Conservation (phyloP, 1,140 invertebrate species). For the Dolichoris vasculosae region DNA sequence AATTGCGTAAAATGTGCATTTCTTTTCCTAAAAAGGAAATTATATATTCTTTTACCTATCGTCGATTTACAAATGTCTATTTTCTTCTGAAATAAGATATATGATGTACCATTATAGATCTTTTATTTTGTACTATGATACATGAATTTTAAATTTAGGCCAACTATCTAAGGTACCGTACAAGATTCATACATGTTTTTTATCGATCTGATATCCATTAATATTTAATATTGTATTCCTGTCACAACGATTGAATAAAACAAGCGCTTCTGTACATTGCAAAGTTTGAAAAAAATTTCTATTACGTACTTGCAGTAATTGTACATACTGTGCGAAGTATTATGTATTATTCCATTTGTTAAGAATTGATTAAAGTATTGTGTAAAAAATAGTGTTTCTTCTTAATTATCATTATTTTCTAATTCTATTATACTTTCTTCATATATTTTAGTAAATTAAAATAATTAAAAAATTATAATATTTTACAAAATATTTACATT, state of each 20-base stretch:
- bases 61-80: constrained; percentile 38
- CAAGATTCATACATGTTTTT: constrained; percentile 58
- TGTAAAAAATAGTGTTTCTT: constrained; percentile 57
- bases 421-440: neutral
- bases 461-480: no score
- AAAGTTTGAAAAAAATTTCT: constrained; percentile 59
- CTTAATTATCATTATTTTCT: neutral
- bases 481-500: no score
- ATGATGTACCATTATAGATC: constrained; percentile 53
- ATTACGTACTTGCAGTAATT: constrained; percentile 64
- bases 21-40: constrained; percentile 27
- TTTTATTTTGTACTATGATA: constrained; percentile 50
- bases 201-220: constrained; percentile 64
- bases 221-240: constrained; percentile 60
- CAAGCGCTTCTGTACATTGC: constrained; percentile 65
- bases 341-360: constrained; percentile 73
- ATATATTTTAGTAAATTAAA: neutral
- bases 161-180: constrained; percentile 53
- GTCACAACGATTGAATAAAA: constrained; percentile 59
- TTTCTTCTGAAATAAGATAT: constrained; percentile 40
- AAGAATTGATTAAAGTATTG: constrained; percentile 72
- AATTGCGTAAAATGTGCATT: constrained; percentile 36
- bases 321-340: constrained; percentile 69
- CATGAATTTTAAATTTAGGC: constrained; percentile 36
- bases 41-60: constrained; percentile 22